Evolutionary conservation across 2,888 invertebrate genomes (phyloP).

Genomic region (Macaria liturata): DNA sequence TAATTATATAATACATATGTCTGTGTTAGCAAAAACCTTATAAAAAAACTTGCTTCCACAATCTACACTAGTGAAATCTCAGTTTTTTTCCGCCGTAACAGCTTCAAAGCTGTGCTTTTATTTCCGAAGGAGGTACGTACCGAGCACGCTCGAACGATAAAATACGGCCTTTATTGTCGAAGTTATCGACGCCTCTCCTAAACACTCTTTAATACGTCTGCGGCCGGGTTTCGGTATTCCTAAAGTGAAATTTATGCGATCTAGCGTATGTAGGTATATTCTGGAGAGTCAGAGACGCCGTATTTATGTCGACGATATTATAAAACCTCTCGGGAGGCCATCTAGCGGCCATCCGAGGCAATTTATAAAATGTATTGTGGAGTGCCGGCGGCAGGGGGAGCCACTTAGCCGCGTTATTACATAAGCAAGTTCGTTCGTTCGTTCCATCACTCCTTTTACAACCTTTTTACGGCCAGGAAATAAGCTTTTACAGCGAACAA

Average conservation of each 20-base stretch:
- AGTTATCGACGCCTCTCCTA: slow-evolving; percentile 9
- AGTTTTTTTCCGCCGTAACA: background rate
- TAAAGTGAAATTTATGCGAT: slow-evolving; percentile 18
- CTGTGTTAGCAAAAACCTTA: no score
- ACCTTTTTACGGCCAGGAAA: slow-evolving; percentile 23
- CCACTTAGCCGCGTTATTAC: slow-evolving; percentile 12
- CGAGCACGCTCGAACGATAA: slow-evolving; percentile 3
- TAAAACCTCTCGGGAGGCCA: slow-evolving; percentile 32
- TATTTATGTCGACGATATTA: slow-evolving; percentile 33
- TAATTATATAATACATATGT: no score
- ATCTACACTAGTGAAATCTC: background rate
- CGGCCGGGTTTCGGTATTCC: slow-evolving; percentile 11
- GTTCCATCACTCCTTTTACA: slow-evolving; percentile 20
- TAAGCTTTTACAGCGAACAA: slow-evolving; percentile 25
- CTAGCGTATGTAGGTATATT: slow-evolving; percentile 10
- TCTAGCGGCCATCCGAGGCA: slow-evolving; percentile 33
- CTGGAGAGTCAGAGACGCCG: slow-evolving; percentile 13
- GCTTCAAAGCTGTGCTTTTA: no score
- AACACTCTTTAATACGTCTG: slow-evolving; percentile 20
- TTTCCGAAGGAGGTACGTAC: background rate
- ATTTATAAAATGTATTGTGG: slow-evolving; percentile 46
- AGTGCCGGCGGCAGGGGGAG: slow-evolving; percentile 31
- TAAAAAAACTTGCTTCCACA: background rate
- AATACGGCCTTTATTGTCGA: slow-evolving; percentile 10
- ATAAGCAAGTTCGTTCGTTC: slow-evolving; percentile 18